Percentiles rank a stretch among this genome's conserved stretches.
Conservation (phyloP, 2,113 vertebrate genomes). For the Toxotes chatareus region DNA sequence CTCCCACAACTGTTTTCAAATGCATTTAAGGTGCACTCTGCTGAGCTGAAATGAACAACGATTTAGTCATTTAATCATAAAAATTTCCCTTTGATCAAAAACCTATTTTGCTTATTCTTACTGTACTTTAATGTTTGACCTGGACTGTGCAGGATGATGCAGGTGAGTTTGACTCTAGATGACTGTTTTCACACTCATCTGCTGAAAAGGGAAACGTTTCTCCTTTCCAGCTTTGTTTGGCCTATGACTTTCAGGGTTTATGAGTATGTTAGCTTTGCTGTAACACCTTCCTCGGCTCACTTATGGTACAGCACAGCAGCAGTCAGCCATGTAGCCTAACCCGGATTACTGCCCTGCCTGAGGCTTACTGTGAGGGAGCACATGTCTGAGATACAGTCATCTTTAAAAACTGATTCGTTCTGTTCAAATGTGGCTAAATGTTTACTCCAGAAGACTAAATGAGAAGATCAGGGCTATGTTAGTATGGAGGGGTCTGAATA, state of each 20-base stretch:
- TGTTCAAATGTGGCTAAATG: not conserved
- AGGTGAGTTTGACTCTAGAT: too few species aligned
- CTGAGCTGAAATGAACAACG: not conserved
- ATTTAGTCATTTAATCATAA: not conserved
- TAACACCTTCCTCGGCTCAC: constrained; percentile 19
- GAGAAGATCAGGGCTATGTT: not conserved
- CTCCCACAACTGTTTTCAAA: not conserved
- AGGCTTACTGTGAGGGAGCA: constrained; percentile 18
- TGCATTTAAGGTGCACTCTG: not conserved
- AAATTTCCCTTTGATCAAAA: too few species aligned
- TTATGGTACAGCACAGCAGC: constrained; percentile 19
- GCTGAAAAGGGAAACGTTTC: too few species aligned
- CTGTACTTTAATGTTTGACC: too few species aligned
- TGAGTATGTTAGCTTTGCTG: not conserved
- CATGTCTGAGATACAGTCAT: constrained; percentile 14
- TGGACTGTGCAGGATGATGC: too few species aligned
- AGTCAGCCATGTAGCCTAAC: constrained; percentile 19
- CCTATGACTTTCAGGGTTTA: constrained; percentile 10
- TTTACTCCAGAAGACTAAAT: not conserved
- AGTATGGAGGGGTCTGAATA: constrained; percentile 33
- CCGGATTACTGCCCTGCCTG: constrained; percentile 36
- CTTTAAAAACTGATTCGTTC: not conserved
- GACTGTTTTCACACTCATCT: too few species aligned
- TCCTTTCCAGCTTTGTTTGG: not conserved
- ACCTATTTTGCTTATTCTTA: too few species aligned